Evolutionary conservation across 2,797 vertebrate species (phyloP).

Genomic region (Rhodeus uyekii): DNA sequence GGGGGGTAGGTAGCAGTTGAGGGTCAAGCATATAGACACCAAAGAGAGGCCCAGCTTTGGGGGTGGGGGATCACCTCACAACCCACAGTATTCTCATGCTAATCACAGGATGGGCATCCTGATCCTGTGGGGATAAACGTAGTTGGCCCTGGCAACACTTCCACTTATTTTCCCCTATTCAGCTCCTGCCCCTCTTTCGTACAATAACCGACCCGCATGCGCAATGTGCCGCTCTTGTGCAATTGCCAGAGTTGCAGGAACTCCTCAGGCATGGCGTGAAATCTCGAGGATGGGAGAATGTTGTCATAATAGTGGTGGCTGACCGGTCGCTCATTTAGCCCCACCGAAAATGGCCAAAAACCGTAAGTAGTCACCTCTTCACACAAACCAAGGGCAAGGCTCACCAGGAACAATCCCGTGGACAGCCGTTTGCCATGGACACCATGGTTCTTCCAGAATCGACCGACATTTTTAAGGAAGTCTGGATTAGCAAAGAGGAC

Average conservation of each 20-base stretch:
- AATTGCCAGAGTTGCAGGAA: conserved; percentile 96
- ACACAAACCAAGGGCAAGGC: conserved; percentile 89
- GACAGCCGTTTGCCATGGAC: conserved; percentile 92
- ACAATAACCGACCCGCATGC: conserved; percentile 85
- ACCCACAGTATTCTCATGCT: conserved; percentile 49
- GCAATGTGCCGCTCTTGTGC: conserved; percentile 88
- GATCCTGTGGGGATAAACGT: neutral
- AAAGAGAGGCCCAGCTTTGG: conserved; percentile 17
- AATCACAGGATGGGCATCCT: conserved; percentile 16
- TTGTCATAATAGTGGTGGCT: conserved; percentile 99
- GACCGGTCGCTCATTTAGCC: conserved; percentile 81
- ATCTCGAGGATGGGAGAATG: conserved; percentile 85
- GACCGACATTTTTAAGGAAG: conserved; percentile 88
- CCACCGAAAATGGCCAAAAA: conserved; percentile 94
- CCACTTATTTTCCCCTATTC: conserved; percentile 15
- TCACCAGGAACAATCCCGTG: conserved; percentile 93
- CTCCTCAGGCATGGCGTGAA: conserved; percentile 98
- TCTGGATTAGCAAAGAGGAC: conserved; percentile 95
- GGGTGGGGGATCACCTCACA: neutral
- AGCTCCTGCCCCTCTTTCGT: conserved; percentile 25
- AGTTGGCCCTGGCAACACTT: conserved; percentile 2
- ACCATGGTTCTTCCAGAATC: conserved; percentile 90
- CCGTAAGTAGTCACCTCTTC: conserved; percentile 94
- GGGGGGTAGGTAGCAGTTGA: conserved; percentile 13
- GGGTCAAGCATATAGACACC: conserved; percentile 27